Conservation (phyloP, 2,888 invertebrate genomes). For the Phrixothrix hirtus region DNA sequence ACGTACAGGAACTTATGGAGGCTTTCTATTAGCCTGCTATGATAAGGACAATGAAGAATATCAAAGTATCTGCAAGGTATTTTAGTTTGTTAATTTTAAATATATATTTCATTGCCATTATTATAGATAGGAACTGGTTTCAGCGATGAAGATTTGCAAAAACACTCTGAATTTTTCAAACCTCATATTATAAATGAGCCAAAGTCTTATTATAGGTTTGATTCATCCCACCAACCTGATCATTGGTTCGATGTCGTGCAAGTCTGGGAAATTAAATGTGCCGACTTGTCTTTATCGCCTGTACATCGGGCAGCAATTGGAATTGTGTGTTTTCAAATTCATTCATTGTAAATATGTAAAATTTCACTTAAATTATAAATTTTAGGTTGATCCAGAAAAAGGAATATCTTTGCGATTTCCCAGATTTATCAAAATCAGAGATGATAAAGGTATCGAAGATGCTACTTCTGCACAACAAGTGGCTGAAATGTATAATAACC, state of each 20-base stretch:
- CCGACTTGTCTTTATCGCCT: slow-evolving; percentile 95
- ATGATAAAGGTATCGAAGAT: slow-evolving; percentile 91
- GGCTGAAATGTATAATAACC: slow-evolving; percentile 86
- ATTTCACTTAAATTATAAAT: too few relatives aligned
- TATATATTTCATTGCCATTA: too few relatives aligned
- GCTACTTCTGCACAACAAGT: slow-evolving; percentile 90
- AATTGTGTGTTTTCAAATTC: slow-evolving; percentile 62
- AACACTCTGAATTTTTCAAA: slow-evolving; percentile 76
- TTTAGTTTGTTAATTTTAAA: too few relatives aligned
- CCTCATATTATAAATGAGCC: slow-evolving; percentile 74
- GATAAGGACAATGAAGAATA: slow-evolving; percentile 88
- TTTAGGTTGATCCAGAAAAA: slow-evolving; percentile 79
- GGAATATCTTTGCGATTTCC: slow-evolving; percentile 97
- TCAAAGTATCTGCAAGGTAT: slow-evolving; percentile 88
- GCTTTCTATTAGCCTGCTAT: slow-evolving; percentile 92
- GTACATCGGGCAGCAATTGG: slow-evolving; percentile 87
- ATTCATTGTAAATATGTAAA: too few relatives aligned
- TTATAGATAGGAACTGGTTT: slow-evolving; percentile 88
- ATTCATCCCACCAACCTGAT: slow-evolving; percentile 75
- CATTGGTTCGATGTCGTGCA: slow-evolving; percentile 85
- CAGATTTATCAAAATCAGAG: slow-evolving; percentile 84
- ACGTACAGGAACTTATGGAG: slow-evolving; percentile 90
- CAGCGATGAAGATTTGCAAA: slow-evolving; percentile 83
- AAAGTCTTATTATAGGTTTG: slow-evolving; percentile 80
- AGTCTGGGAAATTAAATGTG: slow-evolving; percentile 97